These are phyloP conservation scores for Erinaceus europaeus DNA, from an alignment of 2,113 vertebrate species.

Conservation along the genomic window DNA sequence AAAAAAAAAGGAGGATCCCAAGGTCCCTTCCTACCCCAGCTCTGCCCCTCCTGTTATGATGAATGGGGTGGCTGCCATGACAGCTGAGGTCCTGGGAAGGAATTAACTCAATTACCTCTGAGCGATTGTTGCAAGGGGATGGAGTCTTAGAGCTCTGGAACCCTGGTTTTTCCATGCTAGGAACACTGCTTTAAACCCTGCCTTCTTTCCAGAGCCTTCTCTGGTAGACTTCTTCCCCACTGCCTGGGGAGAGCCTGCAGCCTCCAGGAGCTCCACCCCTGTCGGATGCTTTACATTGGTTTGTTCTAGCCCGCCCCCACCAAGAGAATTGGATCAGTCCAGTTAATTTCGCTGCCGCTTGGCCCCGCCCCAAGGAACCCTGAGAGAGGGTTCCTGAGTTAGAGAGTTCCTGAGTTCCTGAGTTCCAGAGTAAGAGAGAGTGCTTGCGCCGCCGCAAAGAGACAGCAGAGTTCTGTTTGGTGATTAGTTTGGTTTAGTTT, in stretches of 20 bases:
- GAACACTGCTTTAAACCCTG: neutral
- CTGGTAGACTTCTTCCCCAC: neutral
- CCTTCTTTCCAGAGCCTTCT: neutral
- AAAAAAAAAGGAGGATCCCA: neutral
- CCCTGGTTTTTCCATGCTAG: neutral
- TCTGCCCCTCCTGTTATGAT: neutral
- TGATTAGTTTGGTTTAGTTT: too few species aligned
- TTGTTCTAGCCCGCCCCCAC: too few species aligned
- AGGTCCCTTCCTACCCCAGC: conserved; percentile 7
- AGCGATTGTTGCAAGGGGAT: conserved; percentile 6
- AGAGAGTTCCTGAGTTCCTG: too few species aligned
- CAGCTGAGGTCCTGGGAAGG: neutral
- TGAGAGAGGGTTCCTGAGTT: too few species aligned
- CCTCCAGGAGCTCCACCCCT: neutral
- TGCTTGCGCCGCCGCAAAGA: too few species aligned
- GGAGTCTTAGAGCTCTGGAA: neutral
- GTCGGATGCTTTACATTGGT: neutral
- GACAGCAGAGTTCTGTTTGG: too few species aligned
- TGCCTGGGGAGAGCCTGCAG: neutral
- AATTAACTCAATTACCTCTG: conserved; percentile 6
- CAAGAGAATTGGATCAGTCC: too few species aligned
- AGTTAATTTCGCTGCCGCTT: too few species aligned
- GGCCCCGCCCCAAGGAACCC: too few species aligned
- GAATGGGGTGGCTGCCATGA: neutral
- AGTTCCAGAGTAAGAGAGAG: too few species aligned